A percentile compares a stretch with the other conserved stretches of the same genome.
Evolutionary conservation across 35 echinoderm and acorn worm genomes (phyloP).

Genomic region (Heliocidaris erythrogramma): DNA sequence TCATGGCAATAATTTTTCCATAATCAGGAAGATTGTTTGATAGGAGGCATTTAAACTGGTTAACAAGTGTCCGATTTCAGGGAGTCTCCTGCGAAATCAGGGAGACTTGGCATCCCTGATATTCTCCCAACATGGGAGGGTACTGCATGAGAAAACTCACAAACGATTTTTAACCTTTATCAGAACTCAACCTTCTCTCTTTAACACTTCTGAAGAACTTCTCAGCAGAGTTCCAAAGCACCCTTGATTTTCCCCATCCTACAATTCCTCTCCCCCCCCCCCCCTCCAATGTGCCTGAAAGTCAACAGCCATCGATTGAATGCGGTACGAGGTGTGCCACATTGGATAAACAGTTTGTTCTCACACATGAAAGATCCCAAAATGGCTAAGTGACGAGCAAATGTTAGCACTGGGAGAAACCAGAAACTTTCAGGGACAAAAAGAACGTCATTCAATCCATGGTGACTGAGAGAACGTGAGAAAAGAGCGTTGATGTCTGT

Average conservation of each 20-base stretch:
- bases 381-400: slow-evolving; percentile 3
- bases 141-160: too few species aligned
- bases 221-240: neutral
- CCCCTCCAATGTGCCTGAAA: neutral
- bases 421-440: slow-evolving; percentile 9
- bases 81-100: too few species aligned
- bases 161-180: too few species aligned
- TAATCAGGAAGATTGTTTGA: too few species aligned
- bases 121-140: too few species aligned
- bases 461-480: neutral
- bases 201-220: neutral
- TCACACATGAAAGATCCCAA: neutral
- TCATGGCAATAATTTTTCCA: too few species aligned
- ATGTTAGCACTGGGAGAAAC: neutral
- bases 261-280: too few species aligned
- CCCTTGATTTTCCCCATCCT: neutral
- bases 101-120: too few species aligned
- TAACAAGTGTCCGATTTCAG: too few species aligned
- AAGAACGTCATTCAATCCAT: neutral
- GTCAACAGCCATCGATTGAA: neutral
- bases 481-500: neutral
- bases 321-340: neutral
- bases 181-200: neutral
- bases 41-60: too few species aligned
- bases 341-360: slow-evolving; percentile 12